Evolutionary conservation across 1,140 invertebrate species (phyloP).

Genomic region (Manduca sexta): DNA sequence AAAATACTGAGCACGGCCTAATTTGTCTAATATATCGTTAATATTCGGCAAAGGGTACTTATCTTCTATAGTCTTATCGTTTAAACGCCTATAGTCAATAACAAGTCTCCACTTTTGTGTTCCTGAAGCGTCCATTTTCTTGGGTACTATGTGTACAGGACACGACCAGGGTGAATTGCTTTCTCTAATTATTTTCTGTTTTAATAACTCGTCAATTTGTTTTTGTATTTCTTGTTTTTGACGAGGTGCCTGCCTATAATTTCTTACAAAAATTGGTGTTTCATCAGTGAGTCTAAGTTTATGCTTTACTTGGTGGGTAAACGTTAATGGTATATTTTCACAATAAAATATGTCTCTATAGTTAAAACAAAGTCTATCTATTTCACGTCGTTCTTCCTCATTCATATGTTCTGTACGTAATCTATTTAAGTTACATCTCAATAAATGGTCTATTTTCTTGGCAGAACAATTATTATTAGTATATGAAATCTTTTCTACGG

Average conservation of each 20-base stretch:
- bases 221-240: background rate
- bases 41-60: conserved; percentile 1
- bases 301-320: background rate
- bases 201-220: background rate
- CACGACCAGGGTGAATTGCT: conserved; percentile 1
- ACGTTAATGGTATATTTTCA: background rate
- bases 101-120: background rate
- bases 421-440: no score
- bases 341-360: no score
- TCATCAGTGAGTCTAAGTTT: conserved; percentile 1
- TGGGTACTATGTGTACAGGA: no score
- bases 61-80: conserved; percentile 1
- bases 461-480: no score
- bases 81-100: background rate
- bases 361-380: background rate
- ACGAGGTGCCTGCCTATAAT: no score
- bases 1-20: background rate
- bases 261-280: background rate
- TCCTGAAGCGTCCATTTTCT: background rate
- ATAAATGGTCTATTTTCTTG: no score
- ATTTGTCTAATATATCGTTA: background rate
- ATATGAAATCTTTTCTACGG: no score
- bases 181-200: conserved; percentile 1
- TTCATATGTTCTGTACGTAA: background rate
- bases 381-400: background rate